Conservation (phyloP, 2,113 vertebrate genomes). For the Stomatorhinus ivindoensis region DNA sequence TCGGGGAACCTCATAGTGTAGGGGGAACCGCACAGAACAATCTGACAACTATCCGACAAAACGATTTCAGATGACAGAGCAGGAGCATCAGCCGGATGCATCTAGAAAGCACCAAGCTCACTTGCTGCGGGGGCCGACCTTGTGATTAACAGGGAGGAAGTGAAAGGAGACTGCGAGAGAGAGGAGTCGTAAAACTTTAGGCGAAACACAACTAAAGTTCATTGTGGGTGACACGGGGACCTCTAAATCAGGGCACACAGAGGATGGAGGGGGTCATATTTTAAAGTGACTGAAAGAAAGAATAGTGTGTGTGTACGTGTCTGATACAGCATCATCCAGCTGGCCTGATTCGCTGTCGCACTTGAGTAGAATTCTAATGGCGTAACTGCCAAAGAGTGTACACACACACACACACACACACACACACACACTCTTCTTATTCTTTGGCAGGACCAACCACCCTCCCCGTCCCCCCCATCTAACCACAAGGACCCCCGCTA, state of each 20-base stretch:
- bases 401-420: too few species aligned
- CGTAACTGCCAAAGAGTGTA: not conserved
- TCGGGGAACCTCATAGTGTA: not conserved
- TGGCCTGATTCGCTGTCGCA: constrained; percentile 4
- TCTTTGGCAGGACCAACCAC: not conserved
- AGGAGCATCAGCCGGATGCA: not conserved
- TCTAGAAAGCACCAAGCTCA: not conserved
- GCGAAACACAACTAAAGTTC: not conserved
- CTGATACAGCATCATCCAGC: not conserved
- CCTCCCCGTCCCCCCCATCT: not conserved
- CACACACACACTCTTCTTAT: not conserved
- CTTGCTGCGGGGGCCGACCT: not conserved
- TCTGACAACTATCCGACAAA: not conserved
- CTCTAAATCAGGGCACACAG: not conserved
- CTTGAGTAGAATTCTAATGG: constrained; percentile 9
- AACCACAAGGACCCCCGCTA: not conserved
- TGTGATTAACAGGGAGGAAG: not conserved
- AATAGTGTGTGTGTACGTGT: constrained; percentile 1
- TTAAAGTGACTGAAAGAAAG: not conserved
- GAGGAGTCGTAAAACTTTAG: not conserved
- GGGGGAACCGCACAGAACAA: not conserved
- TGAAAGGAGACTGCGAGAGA: not conserved
- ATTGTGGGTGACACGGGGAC: not conserved
- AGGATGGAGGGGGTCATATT: not conserved
- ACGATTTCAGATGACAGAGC: not conserved